These are phyloP conservation scores for Grammomys dolichurus DNA, from an alignment of 2,113 vertebrate genomes.

Conservation along the genomic window DNA sequence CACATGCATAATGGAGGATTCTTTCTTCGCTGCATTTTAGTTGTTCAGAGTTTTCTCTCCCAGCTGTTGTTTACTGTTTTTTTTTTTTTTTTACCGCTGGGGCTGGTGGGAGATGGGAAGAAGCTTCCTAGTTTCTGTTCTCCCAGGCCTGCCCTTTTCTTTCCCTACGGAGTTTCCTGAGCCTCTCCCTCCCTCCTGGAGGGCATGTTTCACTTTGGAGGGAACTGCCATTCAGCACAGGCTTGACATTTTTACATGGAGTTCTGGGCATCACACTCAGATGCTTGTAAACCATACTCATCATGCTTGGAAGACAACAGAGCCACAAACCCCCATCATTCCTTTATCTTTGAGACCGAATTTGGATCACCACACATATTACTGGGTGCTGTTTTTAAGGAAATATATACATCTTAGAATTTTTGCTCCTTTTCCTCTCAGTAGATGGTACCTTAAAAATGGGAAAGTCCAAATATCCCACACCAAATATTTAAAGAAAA, in stretches of 20 bases:
- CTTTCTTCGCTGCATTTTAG: not conserved
- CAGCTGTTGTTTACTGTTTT: not conserved
- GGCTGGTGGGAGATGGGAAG: not conserved
- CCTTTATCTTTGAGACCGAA: not conserved
- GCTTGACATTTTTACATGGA: not conserved
- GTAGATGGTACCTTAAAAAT: not conserved
- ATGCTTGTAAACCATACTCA: no score
- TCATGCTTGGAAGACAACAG: not conserved
- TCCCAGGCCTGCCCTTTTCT: not conserved
- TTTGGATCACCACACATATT: not conserved
- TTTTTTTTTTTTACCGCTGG: not conserved
- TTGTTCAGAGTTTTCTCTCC: not conserved
- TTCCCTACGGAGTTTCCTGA: not conserved
- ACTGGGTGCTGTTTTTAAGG: not conserved
- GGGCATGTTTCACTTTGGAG: not conserved
- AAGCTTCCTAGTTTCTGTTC: not conserved
- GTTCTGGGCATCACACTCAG: not conserved
- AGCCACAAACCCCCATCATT: not conserved
- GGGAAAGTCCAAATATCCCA: not conserved
- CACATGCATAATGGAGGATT: not conserved
- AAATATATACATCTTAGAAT: not conserved
- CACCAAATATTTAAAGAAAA: not conserved
- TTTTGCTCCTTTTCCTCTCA: constrained; percentile 20
- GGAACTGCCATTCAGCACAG: not conserved
- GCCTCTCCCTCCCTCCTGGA: no score